A percentile compares a stretch with the other conserved stretches of the same genome.
Conservation (phyloP, 2,888 invertebrate genomes). For the Drymonia ruficornis region DNA sequence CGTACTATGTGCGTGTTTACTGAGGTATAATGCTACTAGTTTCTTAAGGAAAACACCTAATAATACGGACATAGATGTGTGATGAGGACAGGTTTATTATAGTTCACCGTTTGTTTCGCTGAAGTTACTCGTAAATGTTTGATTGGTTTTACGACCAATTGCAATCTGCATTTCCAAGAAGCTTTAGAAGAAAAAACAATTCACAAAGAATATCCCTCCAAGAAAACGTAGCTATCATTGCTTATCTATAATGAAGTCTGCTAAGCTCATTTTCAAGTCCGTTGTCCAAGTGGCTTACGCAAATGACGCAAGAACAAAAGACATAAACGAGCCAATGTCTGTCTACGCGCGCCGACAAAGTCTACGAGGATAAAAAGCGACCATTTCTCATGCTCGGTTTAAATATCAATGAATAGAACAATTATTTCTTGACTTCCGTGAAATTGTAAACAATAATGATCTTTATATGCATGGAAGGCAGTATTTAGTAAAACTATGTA, state of each 20-base stretch:
- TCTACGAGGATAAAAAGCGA: neutral
- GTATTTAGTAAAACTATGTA: no score
- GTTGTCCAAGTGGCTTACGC: conserved; percentile 4
- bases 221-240: neutral
- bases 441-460: no score
- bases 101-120: no score
- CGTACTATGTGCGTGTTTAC: neutral
- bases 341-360: conserved; percentile 28
- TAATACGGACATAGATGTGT: neutral
- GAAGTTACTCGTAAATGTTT: neutral
- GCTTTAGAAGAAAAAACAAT: neutral
- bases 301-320: conserved; percentile 37
- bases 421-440: neutral
- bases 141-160: neutral
- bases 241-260: neutral
- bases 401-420: neutral
- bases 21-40: neutral
- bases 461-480: no score
- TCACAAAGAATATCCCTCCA: neutral
- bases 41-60: neutral
- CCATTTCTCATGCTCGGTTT: neutral
- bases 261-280: neutral
- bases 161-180: neutral
- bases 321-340: conserved; percentile 34
- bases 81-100: no score